Base-by-base conservation (phyloP, 2,113 vertebrate species). In the Lophius piscatorius region DNA sequence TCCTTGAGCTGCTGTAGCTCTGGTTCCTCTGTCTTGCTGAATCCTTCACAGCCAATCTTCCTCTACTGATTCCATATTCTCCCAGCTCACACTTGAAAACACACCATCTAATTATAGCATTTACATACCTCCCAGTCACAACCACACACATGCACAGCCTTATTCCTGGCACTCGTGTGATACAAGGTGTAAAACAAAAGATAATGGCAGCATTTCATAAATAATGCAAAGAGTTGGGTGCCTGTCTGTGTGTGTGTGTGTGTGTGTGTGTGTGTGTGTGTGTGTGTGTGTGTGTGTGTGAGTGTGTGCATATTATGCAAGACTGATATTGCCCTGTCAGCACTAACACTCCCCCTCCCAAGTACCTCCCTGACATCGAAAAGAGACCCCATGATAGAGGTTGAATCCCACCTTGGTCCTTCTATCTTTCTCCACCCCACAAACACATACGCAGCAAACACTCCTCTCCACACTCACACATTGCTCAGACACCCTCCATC, bases 141-240 rank as follows among this genome's bases (percentile, higher is more conserved):
- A 3, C 7, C 20, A 35, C 18, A 3, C 6, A 18, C 14, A 8
- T 4, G 9, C 20, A 35, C 18, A 3, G 21, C 42, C 60, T 48
- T 52, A 51, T 80, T 80, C 63, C 72, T 24, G 46, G 63, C 50
- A 47, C 52, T 78, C 57, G 35, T 22, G 47, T 50, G 56, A 67
- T 56, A 44, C 61, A 69, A 69, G 63, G 80, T 85, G 84, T 82
- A 82, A 83, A 87, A 83, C 72, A 83, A 60, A 54, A 80, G 74
- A 80, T 83, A 87, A 87, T 83, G 55, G 78, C 63, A 57, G 63
- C 45, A 47, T 73, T 83, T 83, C 76, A 88, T 87, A 80, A 86
- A 88, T 83, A 88, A 88, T 88, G 86, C 78, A 85, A 49, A 46
- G 40, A 57, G 34, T 61, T 6, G 2, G 18, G 31, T 46, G 44